phyloP scores from a whole-genome alignment of 2,113 vertebrate species.

The Kryptolebias marmoratus region DNA sequence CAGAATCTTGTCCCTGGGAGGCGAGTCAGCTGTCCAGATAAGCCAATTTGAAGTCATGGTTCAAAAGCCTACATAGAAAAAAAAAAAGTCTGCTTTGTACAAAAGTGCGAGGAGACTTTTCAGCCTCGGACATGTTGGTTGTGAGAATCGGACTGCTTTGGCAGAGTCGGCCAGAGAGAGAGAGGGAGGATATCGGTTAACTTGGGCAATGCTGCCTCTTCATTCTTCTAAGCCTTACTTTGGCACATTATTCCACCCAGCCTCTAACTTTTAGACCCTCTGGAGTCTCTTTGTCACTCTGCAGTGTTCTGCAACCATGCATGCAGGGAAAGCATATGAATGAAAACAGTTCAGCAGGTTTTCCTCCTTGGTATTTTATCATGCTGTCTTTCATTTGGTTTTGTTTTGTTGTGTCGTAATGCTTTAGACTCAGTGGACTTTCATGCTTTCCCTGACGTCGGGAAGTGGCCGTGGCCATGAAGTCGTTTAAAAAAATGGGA shows the following conservation, averaged over 20 bases:
- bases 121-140: slow-evolving; percentile 64
- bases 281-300: slow-evolving; percentile 74
- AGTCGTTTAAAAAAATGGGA: too few relatives aligned
- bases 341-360: slow-evolving; percentile 5
- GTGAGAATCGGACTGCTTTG: slow-evolving; percentile 73
- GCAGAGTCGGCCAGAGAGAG: slow-evolving; percentile 36
- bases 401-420: neutral
- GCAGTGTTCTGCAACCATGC: slow-evolving; percentile 39
- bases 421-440: neutral
- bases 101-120: slow-evolving; percentile 58
- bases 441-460: neutral
- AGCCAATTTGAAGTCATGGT: slow-evolving; percentile 60
- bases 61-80: slow-evolving; percentile 45
- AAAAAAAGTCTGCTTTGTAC: slow-evolving; percentile 53
- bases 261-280: slow-evolving; percentile 73
- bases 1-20: slow-evolving; percentile 60
- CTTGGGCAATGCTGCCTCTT: slow-evolving; percentile 60
- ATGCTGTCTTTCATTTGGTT: too few relatives aligned
- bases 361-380: slow-evolving; percentile 6
- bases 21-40: slow-evolving; percentile 76
- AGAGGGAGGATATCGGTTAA: slow-evolving; percentile 56
- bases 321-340: slow-evolving; percentile 33
- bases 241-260: slow-evolving; percentile 64
- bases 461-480: too few relatives aligned
- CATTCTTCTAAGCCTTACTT: slow-evolving; percentile 53